These are phyloP conservation scores for Channa maculata DNA, from an alignment of 2,113 vertebrate genomes.

Conservation along the genomic window DNA sequence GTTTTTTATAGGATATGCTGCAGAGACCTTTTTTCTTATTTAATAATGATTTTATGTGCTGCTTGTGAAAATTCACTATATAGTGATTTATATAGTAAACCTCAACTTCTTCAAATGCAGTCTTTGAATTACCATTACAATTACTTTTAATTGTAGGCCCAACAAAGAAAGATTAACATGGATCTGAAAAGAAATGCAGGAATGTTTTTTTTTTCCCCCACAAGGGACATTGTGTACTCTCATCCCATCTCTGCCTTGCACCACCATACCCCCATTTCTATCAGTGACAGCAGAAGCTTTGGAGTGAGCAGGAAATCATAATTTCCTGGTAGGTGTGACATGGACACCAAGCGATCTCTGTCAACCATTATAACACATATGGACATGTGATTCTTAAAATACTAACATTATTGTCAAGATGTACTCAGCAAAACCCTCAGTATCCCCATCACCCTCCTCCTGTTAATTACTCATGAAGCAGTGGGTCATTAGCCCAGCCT, in stretches of 20 bases:
- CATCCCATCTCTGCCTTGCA: constrained; percentile 18
- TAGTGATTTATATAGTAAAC: not conserved
- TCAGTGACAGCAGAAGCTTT: constrained; percentile 26
- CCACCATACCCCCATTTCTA: constrained; percentile 1
- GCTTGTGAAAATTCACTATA: not conserved
- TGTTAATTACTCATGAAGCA: not conserved
- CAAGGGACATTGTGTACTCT: not conserved
- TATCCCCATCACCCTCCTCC: constrained; percentile 21
- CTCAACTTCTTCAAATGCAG: not conserved
- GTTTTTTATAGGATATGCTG: not conserved
- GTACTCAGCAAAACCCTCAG: constrained; percentile 16
- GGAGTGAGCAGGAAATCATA: not conserved
- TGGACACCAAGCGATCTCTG: constrained; percentile 24
- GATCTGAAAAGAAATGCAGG: too few species aligned
- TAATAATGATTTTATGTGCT: constrained; percentile 1
- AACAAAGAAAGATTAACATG: not conserved
- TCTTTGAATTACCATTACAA: constrained; percentile 5
- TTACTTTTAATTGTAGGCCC: not conserved
- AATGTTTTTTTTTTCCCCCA: not conserved
- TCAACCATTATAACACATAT: constrained; percentile 62
- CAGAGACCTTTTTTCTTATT: not conserved
- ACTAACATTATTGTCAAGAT: constrained; percentile 34
- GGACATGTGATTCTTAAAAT: constrained; percentile 27
- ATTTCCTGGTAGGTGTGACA: constrained; percentile 7
- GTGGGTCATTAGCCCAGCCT: not conserved